Conservation (phyloP, 2,113 vertebrate genomes). For the Corythornis vintsioides region DNA sequence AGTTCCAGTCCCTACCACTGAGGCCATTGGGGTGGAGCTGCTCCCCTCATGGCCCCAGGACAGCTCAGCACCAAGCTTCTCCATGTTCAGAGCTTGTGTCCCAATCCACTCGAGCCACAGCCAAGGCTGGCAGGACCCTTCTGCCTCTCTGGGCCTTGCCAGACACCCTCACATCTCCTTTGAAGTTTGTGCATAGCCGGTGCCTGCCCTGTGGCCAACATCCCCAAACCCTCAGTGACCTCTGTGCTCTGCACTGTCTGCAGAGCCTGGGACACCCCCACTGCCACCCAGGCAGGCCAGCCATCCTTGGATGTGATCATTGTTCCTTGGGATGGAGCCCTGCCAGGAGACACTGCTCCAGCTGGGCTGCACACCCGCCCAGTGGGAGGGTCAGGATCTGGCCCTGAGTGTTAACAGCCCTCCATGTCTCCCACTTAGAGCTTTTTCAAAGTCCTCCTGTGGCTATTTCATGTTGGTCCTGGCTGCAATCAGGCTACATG, state of each 20-base stretch:
- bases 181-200: rapidly evolving
- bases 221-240: not conserved
- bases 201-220: not conserved
- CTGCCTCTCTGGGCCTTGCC: not conserved
- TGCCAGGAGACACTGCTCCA: not conserved
- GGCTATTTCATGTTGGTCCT: not conserved
- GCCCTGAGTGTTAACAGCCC: constrained; percentile 38
- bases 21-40: rapidly evolving
- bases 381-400: constrained; percentile 18
- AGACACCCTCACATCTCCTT: not conserved
- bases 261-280: rapidly evolving
- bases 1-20: rapidly evolving
- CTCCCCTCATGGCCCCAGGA: not conserved
- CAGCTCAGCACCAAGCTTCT: not conserved
- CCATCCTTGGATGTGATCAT: not conserved
- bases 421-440: not conserved
- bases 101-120: rapidly evolving
- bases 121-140: not conserved
- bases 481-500: not conserved
- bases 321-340: constrained; percentile 33
- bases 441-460: not conserved
- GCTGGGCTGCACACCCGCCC: not conserved
- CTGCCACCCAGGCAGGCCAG: constrained; percentile 39
- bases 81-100: not conserved
- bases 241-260: not conserved